Conservation (phyloP, 1,140 invertebrate genomes). For the Euglossa dilemma region DNA sequence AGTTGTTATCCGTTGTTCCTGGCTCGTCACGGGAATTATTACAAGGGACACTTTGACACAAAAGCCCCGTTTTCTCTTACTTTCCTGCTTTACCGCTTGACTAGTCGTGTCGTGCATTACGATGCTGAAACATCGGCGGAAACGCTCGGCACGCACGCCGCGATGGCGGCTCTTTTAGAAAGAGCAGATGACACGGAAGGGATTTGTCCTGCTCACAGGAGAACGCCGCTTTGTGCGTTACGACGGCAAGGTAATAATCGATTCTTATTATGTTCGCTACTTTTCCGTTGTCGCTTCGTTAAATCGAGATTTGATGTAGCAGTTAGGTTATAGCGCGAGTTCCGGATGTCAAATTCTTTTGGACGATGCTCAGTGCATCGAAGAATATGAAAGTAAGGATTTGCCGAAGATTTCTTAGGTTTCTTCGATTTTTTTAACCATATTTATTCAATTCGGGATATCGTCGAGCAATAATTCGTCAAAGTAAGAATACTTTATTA, state of each 20-base stretch:
- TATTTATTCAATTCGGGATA: too few relatives aligned
- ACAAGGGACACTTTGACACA: conserved; percentile 73
- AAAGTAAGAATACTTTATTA: too few relatives aligned
- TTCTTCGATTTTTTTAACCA: too few relatives aligned
- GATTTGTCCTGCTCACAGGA: not conserved
- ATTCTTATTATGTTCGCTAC: not conserved
- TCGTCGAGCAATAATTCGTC: too few relatives aligned
- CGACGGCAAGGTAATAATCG: not conserved
- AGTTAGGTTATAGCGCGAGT: not conserved
- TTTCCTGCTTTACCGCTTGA: conserved; percentile 73
- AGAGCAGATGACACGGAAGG: conserved; percentile 17
- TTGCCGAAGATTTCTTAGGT: too few relatives aligned
- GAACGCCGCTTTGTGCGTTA: conserved; percentile 31
- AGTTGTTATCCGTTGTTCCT: conserved; percentile 9
- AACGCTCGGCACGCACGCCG: conserved; percentile 37
- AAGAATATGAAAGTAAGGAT: too few relatives aligned
- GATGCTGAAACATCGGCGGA: conserved; percentile 37
- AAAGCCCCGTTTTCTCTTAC: conserved; percentile 78
- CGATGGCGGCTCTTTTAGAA: conserved; percentile 32
- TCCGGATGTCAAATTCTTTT: too few relatives aligned
- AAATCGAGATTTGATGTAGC: not conserved
- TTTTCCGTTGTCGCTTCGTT: not conserved
- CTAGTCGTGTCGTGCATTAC: conserved; percentile 64
- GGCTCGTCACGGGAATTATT: conserved; percentile 56
- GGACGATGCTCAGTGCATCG: not conserved